A percentile compares a stretch with the other conserved stretches of the same genome.
Conservation (phyloP, 2,113 vertebrate species). For the Cettia cetti region DNA sequence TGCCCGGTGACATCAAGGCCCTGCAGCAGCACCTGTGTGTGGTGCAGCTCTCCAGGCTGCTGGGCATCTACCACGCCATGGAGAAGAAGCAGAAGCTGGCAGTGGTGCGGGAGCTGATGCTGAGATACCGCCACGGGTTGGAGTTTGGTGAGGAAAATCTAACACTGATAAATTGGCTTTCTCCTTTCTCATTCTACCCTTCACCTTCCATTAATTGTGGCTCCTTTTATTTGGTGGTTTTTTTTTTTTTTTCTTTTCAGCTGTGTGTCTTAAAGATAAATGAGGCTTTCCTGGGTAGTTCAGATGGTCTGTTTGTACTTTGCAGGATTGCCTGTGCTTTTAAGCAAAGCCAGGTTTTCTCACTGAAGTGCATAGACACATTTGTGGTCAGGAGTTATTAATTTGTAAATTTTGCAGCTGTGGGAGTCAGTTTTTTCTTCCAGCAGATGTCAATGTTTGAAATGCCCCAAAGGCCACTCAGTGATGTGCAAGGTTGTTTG, state of each 20-base stretch:
- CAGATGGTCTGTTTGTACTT: background rate
- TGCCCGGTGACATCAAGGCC: slow-evolving; percentile 85
- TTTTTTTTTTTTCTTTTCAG: background rate
- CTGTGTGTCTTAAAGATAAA: background rate
- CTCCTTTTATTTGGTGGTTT: background rate
- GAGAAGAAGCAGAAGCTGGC: slow-evolving; percentile 79
- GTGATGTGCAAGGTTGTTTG: background rate
- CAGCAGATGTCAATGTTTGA: background rate
- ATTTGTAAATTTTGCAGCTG: background rate
- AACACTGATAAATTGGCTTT: background rate
- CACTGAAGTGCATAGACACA: background rate
- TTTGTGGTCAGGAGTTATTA: background rate
- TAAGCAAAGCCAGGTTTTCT: background rate
- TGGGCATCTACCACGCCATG: slow-evolving; percentile 87
- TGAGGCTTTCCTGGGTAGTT: background rate
- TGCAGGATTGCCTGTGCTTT: background rate
- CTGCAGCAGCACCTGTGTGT: slow-evolving; percentile 94
- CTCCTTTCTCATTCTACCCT: background rate
- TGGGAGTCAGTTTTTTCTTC: background rate
- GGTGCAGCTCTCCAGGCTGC: slow-evolving; percentile 85
- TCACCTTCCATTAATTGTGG: background rate
- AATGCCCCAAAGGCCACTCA: background rate
- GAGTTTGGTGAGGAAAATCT: slow-evolving; percentile 84
- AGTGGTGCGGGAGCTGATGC: slow-evolving; percentile 84
- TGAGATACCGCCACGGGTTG: slow-evolving; percentile 88